phyloP scores from a whole-genome alignment of 2,113 vertebrate species.

The Nothobranchius furzeri region DNA sequence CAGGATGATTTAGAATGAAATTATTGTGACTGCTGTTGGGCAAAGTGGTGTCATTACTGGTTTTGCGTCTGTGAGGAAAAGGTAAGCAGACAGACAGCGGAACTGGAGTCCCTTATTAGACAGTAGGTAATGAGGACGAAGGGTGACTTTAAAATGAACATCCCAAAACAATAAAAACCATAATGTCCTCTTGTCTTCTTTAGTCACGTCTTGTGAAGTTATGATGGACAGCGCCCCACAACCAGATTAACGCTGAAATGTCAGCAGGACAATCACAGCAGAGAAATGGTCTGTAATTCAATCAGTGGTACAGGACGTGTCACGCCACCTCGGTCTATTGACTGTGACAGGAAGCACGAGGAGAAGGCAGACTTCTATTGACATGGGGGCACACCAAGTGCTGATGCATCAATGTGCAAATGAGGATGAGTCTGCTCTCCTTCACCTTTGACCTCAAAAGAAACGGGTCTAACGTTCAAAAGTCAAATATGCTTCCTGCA shows the following conservation, averaged over 20 bases:
- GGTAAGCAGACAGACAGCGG: not conserved
- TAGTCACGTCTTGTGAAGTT: constrained; percentile 32
- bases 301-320: constrained; percentile 73
- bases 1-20: not conserved
- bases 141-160: not conserved
- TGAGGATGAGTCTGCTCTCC: constrained; percentile 55
- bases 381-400: constrained; percentile 62
- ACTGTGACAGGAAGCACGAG: constrained; percentile 70
- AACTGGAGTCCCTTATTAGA: constrained; percentile 8
- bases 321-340: constrained; percentile 74
- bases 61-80: constrained; percentile 5
- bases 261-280: constrained; percentile 71
- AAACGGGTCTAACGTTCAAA: constrained; percentile 1
- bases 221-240: constrained; percentile 35
- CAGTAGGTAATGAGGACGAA: constrained; percentile 2
- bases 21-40: not conserved
- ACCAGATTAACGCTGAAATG: constrained; percentile 65
- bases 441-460: constrained; percentile 55
- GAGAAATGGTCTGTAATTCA: constrained; percentile 77
- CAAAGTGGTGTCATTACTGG: constrained; percentile 7
- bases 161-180: constrained; percentile 17
- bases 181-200: constrained; percentile 8
- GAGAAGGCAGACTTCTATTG: constrained; percentile 70
- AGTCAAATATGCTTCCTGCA: not conserved
- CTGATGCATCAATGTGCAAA: constrained; percentile 77